phyloP scores from a whole-genome alignment of 2,888 invertebrate genomes.

The Rutpela maculata region DNA sequence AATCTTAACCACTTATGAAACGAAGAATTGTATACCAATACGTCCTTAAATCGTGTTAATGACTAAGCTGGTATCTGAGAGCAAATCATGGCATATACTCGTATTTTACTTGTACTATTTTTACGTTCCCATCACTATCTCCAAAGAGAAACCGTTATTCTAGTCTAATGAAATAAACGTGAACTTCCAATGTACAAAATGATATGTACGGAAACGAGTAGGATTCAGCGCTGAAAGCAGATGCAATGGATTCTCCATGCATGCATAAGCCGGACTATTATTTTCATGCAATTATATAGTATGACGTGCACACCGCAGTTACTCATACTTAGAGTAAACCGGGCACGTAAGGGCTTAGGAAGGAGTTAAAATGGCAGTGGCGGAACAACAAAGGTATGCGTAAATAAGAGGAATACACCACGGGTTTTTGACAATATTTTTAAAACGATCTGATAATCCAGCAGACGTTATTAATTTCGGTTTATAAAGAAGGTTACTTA shows the following conservation, averaged over 20 bases:
- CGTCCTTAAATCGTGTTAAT: conserved; percentile 23
- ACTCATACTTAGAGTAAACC: conserved; percentile 17
- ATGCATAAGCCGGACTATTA: conserved; percentile 21
- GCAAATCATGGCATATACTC: conserved; percentile 24
- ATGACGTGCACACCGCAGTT: conserved; percentile 7
- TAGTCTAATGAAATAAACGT: conserved; percentile 58
- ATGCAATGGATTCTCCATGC: conserved; percentile 39
- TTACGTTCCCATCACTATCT: conserved; percentile 47
- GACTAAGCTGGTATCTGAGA: conserved; percentile 4
- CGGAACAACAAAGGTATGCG: neutral
- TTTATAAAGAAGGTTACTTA: no score
- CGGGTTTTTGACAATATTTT: no score
- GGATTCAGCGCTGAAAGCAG: conserved; percentile 37
- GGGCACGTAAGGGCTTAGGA: conserved; percentile 14
- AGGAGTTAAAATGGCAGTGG: neutral
- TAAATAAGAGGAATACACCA: neutral
- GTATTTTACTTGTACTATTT: conserved; percentile 25
- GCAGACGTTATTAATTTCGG: no score
- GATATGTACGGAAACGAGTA: conserved; percentile 28
- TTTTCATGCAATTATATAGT: conserved; percentile 12
- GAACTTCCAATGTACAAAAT: conserved; percentile 44
- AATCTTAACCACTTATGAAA: neutral
- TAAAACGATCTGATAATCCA: no score
- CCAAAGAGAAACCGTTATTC: conserved; percentile 49
- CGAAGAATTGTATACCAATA: conserved; percentile 8